Evolutionary conservation across 2,888 invertebrate genomes (phyloP), one percentile per base, ranked within the genome.

Genomic region (Lathronympha strigana): DNA sequence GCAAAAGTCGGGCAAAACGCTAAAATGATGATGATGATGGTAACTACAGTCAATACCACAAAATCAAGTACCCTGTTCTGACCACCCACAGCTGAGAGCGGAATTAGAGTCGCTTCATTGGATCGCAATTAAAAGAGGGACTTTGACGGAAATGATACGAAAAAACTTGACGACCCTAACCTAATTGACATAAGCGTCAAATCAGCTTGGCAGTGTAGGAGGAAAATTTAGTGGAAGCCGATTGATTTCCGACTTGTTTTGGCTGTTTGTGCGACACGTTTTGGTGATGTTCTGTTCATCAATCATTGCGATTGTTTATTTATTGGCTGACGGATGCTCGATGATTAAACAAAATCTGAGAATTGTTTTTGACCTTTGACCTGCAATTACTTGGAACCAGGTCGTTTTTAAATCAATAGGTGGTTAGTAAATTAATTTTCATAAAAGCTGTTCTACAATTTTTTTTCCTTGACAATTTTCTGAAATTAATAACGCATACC

Each of bases 21-120:
- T n/a, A n/a, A n/a, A n/a, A n/a, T n/a, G n/a, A n/a, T n/a, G n/a
- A n/a, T n/a, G n/a, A n/a, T n/a, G n/a, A n/a, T n/a, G n/a, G n/a
- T n/a, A n/a, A n/a, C n/a, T n/a, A n/a, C n/a, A n/a, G n/a, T n/a
- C n/a, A n/a, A n/a, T n/a, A n/a, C n/a, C n/a, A 5, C 31, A 63
- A 60, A 63, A 9, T 45, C 17, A 61, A 19, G 15, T 23, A 63
- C 71, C 66, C 54, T 0, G 19, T 57, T 45, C 13, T 31, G 28
- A 31, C 9, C 8, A 13, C 8, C 67, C 47, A 62, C 68, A 67
- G 73, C 73, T 70, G 72, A 72, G 68, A 70, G 68, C 72, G 76
- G 79, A 82, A 87, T 89, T 89, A 89, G 84, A 66, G 74, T 68
- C 83, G 90, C 84, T 90, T 87, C 90, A 91, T 90, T 84, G 90